Conservation (phyloP, 2,888 invertebrate species). For the Athetis lepigone region DNA sequence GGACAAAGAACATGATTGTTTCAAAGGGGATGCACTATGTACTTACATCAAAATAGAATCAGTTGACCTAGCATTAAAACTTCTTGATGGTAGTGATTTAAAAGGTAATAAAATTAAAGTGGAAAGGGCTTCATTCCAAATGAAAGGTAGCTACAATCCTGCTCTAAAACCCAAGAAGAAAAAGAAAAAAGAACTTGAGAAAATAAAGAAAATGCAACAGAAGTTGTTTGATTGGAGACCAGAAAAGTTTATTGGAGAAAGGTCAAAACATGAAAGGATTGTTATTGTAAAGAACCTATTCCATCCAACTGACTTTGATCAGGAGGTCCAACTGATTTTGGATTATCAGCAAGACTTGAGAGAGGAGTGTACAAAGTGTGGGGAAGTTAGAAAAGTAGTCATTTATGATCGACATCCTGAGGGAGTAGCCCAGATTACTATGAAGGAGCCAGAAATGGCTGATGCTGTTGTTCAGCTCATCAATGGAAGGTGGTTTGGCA, state of each 20-base stretch:
- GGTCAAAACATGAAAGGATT: slow-evolving; percentile 96
- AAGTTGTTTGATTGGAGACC: slow-evolving; percentile 99
- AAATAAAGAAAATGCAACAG: slow-evolving; percentile 97
- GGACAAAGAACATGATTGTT: slow-evolving; percentile 93
- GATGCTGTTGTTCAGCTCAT: slow-evolving; percentile 96
- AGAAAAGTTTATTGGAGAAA: slow-evolving; percentile 96
- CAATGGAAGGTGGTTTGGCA: slow-evolving; percentile 97
- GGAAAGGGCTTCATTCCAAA: slow-evolving; percentile 97
- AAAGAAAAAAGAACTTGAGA: slow-evolving; percentile 97
- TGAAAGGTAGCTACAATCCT: slow-evolving; percentile 98
- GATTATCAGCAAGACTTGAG: slow-evolving; percentile 97
- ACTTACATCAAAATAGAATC: slow-evolving; percentile 99
- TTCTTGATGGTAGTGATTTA: slow-evolving; percentile 96
- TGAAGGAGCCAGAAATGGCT: slow-evolving; percentile 97
- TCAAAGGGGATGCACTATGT: slow-evolving; percentile 99
- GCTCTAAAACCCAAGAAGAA: slow-evolving; percentile 97
- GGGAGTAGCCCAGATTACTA: slow-evolving; percentile 97
- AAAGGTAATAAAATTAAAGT: slow-evolving; percentile 96
- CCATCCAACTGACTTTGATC: slow-evolving; percentile 96
- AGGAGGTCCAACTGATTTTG: slow-evolving; percentile 96
- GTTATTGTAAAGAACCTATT: slow-evolving; percentile 99
- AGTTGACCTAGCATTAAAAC: slow-evolving; percentile 96
- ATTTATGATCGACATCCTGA: slow-evolving; percentile 98
- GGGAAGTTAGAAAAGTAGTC: slow-evolving; percentile 97
- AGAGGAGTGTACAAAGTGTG: slow-evolving; percentile 97